Base-by-base conservation (phyloP, 2,797 vertebrate genomes). In the Notoglanidium macrostoma region DNA sequence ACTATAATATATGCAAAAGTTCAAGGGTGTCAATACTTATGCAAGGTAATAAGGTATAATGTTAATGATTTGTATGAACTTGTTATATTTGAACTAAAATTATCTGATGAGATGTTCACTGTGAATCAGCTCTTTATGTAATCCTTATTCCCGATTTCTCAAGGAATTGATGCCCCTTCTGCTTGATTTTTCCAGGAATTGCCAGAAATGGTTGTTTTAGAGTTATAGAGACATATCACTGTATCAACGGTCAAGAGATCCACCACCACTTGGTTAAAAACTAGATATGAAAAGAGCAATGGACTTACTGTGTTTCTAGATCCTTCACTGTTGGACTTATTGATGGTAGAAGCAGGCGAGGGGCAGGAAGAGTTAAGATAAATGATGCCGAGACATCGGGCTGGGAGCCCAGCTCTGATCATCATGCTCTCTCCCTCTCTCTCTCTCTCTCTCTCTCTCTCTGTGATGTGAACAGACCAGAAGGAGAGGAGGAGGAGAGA, bases 381-480 rank as follows among this genome's bases (percentile, higher is more conserved):
- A 88, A 73, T 19, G 88, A 84, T 83, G 87, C 59, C 46, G 78
- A 86, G 81, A 84, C 78, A 89, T 76, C 21, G 59, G 67, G 87
- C 87, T 91, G n/a, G 84, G 87, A 85, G 92, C 94, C 91, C 90
- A 87, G 90, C 85, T 77, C 92, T 92, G 92, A 94, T 95, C 93
- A 92, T 93, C 88, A 84, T 92, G 92, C 92, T 44, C 87, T 80
- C 65, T 84, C 83, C 54, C 44, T 61, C 83, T 79, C 86, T 68
- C 80, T 87, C 51, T 51, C 74, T 73, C 83, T 88, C 77, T 73
- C 83, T 74, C 76, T 84, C 59, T 74, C 91, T 86, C 79, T 68
- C 89, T 90, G 90, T 94, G 95, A 95, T 94, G 95, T 94, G 94
- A 92, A 94, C 91, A 89, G 88, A 93, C 90, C 91, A 92, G 90